Base-by-base conservation (phyloP, 1,140 invertebrate species). In the Bombus soroeensis region DNA sequence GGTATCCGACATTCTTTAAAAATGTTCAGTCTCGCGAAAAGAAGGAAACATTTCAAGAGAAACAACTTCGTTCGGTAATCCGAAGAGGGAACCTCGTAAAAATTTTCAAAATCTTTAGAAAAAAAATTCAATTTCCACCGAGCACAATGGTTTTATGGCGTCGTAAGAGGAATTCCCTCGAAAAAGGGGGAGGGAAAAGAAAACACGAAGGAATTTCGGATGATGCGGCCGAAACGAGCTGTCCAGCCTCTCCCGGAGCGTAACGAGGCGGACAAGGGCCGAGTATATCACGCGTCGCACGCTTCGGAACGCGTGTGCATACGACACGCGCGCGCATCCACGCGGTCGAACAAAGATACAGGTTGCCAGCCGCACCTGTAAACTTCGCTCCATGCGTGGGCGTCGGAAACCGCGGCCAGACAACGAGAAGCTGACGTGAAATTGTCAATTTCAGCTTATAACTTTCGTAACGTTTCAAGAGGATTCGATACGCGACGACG, bases 301-400 rank as follows among this genome's bases (percentile, higher is more conserved):
- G 81, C 74, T 64, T 82, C 77, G 77, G 89, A 86, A 83, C 81
- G 74, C 77, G 72, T 70, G 81, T 90, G 85, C 66, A 64, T 79
- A 70, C 73, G 83, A 87, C 81, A 88, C 76, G 81, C 71, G 88
- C 75, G 32, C 79, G 79, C 77, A 43, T 85, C 76, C 83, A 80
- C 81, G 62, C 85, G 47, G 71, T 89, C 89, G 78, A 74, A 87
- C 82, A 86, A 92, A 86, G 92, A 91, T 93, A 94, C 94, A 93
- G 93, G 93, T 94, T 94, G 93, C 91, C 92, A 90, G 94, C 94
- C 94, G 94, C 94, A 95, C 94, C 94, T 95, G 94, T 94, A 94
- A 92, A 90, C 85, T 89, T 88, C 75, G 81, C 73, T 89, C 81
- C 85, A 57, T 88, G 92, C 93, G 94, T 94, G 90, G 94, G 94